These are phyloP conservation scores for Ephialtes manifestator DNA, from an alignment of 2,888 invertebrate species.

Conservation along the genomic window DNA sequence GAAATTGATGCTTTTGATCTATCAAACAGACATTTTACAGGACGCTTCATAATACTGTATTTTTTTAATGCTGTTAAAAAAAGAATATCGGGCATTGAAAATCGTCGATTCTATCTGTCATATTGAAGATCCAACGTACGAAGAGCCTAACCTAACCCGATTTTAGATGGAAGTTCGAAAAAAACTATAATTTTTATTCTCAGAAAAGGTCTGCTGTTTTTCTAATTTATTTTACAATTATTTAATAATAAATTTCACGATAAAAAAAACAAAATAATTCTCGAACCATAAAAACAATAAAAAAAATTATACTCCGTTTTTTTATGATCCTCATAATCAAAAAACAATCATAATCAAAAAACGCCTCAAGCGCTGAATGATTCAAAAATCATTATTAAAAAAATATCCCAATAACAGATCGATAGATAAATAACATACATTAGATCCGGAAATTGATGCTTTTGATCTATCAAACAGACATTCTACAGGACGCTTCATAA, in stretches of 20 bases:
- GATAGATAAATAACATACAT: conserved; percentile 20
- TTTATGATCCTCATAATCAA: too few relatives aligned
- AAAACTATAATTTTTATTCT: too few relatives aligned
- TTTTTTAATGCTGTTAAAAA: background rate
- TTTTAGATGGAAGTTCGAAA: too few relatives aligned
- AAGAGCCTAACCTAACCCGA: conserved; percentile 37
- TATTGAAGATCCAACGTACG: conserved; percentile 17
- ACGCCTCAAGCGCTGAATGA: too few relatives aligned
- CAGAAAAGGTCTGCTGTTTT: too few relatives aligned
- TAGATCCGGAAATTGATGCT: background rate
- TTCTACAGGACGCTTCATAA: background rate
- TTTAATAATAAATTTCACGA: too few relatives aligned
- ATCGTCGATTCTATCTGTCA: conserved; percentile 33
- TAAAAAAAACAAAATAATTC: too few relatives aligned
- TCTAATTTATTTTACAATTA: too few relatives aligned
- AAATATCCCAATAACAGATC: conserved; percentile 38
- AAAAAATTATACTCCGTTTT: too few relatives aligned
- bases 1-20: conserved; percentile 2
- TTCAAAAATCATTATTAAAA: background rate
- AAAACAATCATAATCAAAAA: too few relatives aligned
- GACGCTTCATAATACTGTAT: background rate
- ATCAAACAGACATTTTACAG: conserved; percentile 34
- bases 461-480: conserved; percentile 41
- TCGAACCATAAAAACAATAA: too few relatives aligned
- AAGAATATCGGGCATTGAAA: conserved; percentile 9